phyloP scores from a whole-genome alignment of 2,888 invertebrate genomes.

The Dolichomitus sp. region DNA sequence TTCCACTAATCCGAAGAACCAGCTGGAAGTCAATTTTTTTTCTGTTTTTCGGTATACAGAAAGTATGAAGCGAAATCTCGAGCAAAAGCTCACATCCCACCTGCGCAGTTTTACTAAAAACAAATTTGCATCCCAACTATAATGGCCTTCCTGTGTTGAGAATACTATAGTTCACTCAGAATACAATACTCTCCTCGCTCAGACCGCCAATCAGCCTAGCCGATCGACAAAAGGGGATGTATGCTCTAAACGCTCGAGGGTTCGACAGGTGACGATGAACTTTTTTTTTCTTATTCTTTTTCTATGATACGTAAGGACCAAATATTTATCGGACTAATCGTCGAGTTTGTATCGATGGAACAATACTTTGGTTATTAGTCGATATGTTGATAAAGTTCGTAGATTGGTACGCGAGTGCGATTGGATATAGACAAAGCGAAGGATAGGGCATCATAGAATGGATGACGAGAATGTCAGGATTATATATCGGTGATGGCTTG shows the following conservation, averaged over 20 bases:
- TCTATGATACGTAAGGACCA: not conserved
- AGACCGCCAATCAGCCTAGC: too few species aligned
- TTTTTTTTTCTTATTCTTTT: slow-evolving; percentile 6
- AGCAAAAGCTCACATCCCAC: too few species aligned
- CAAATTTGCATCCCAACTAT: not conserved
- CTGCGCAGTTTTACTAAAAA: not conserved
- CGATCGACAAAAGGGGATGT: too few species aligned
- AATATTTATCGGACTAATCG: slow-evolving; percentile 20
- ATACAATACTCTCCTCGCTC: too few species aligned
- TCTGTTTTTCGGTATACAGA: too few species aligned
- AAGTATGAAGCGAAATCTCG: too few species aligned
- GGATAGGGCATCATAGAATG: not conserved
- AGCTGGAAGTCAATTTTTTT: too few species aligned
- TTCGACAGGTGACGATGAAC: slow-evolving; percentile 33
- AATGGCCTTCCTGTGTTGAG: too few species aligned
- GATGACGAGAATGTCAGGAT: slow-evolving; percentile 35
- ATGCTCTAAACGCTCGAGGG: not conserved
- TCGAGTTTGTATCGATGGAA: slow-evolving; percentile 14
- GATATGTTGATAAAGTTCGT: not conserved
- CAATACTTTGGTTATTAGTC: slow-evolving; percentile 39
- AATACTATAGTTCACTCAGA: too few species aligned
- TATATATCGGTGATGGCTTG: slow-evolving; percentile 44
- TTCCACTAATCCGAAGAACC: too few species aligned
- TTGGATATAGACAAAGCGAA: slow-evolving; percentile 7
- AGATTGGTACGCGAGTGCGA: not conserved